Base-by-base conservation (phyloP, 2,797 vertebrate species). In the Onychomys torridus region DNA sequence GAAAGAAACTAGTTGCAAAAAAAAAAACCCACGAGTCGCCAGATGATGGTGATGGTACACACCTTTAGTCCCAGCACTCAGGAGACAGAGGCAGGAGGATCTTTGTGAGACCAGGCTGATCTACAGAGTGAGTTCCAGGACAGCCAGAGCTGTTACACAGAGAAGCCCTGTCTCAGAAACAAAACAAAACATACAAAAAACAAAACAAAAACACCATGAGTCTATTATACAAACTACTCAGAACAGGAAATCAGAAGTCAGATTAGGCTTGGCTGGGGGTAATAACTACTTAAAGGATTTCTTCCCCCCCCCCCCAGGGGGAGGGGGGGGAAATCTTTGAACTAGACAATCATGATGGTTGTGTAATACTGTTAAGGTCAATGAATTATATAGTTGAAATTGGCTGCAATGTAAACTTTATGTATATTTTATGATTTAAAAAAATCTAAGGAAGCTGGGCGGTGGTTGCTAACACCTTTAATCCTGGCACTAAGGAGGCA, bases 241-340 rank as follows among this genome's bases (percentile, higher is more conserved):
- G 78, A 94, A 84, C 3, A 91, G 27, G 86, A 96, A 86, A 76
- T 86, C 40, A 90, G 67, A 92, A 96, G 91, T 57, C 86, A 84
- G 21, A 84, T 55, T 5, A 94, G 29, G 4, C 5, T 90, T 10
- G 61, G n/a, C 34, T 27, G 2, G 12, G 25, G 40, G 34, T 32
- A 57, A 71, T 29, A 34, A 86, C 21, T 81, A 52, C 43, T 90
- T 93, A 52, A 79, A 71, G 49, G n/a, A 27, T 65, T 85, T 91
- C 61, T 89, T n/a, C n/a, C n/a, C n/a, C n/a, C n/a, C n/a, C n/a
- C n/a, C n/a, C n/a, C n/a, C n/a, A n/a, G n/a, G 93, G 52, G 10
- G 89, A 59, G 63, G 52, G 32, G 92, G 67, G 34, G 49, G 73
- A 12, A 23, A 27, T 87, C 77, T 86, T 73, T 59, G 67, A 97